Evolutionary conservation across 2,113 vertebrate species (phyloP).

Genomic region (Corythoichthys intestinalis): DNA sequence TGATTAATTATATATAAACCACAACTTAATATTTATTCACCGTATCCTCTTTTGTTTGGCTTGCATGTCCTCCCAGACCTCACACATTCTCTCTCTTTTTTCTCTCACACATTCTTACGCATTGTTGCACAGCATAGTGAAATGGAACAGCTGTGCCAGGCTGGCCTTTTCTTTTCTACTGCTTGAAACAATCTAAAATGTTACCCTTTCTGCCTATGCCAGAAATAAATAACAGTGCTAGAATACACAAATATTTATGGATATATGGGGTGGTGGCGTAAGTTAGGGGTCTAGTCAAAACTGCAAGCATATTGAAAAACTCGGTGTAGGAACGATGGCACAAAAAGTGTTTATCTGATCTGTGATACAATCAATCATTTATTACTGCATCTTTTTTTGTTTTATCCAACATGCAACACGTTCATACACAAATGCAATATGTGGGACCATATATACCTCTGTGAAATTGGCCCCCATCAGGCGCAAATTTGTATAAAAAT

Average conservation of each 20-base stretch:
- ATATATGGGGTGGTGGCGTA: constrained; percentile 1
- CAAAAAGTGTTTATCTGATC: too few species aligned
- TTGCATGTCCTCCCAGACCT: constrained; percentile 24
- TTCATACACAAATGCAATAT: too few species aligned
- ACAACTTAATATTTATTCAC: constrained; percentile 26
- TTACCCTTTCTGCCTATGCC: constrained; percentile 43
- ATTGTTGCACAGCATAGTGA: constrained; percentile 32
- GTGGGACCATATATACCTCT: too few species aligned
- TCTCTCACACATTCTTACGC: background rate
- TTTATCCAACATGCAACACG: too few species aligned
- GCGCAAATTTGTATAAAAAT: too few species aligned
- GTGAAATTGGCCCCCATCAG: too few species aligned
- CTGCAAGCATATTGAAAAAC: too few species aligned
- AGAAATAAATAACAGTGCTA: constrained; percentile 17
- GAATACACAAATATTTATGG: constrained; percentile 20
- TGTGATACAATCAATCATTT: too few species aligned
- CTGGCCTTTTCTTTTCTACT: constrained; percentile 63
- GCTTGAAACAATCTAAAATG: constrained; percentile 60
- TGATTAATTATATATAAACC: constrained; percentile 17
- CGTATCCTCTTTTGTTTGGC: constrained; percentile 30
- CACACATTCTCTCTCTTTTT: constrained; percentile 5
- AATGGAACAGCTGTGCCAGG: constrained; percentile 65
- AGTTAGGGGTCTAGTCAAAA: background rate
- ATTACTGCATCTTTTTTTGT: too few species aligned
- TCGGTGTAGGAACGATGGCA: too few species aligned